Conservation (phyloP, 2,797 vertebrate species). For the Coluber constrictor region DNA sequence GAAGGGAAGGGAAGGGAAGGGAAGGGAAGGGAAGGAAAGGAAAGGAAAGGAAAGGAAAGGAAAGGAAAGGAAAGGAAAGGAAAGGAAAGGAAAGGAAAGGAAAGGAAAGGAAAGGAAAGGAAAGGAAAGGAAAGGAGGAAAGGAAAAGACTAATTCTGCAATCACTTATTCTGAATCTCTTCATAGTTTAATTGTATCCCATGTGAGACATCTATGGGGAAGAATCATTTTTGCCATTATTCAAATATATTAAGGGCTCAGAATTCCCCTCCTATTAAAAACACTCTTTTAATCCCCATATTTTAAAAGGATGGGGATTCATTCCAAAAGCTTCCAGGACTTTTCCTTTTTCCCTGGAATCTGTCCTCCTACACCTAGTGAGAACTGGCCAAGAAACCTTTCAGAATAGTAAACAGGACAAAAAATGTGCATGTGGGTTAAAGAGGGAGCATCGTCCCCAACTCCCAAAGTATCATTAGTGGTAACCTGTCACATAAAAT, state of each 20-base stretch:
- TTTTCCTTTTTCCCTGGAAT: not conserved
- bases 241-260: conserved; percentile 55
- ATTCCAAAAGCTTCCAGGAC: not conserved
- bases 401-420: conserved; percentile 12
- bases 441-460: conserved; percentile 43
- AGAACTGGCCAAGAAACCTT: accelerated
- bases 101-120: no score
- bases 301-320: not conserved
- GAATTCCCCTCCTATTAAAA: conserved; percentile 24
- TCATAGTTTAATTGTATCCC: not conserved
- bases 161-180: not conserved
- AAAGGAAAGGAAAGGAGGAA: no score
- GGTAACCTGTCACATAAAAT: conserved; percentile 66
- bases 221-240: conserved; percentile 45
- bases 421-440: conserved; percentile 32
- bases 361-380: conserved; percentile 11
- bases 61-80: no score
- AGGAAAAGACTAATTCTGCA: not conserved
- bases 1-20: no score
- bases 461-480: conserved; percentile 55
- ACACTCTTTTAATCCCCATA: not conserved
- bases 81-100: no score
- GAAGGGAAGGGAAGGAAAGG: no score
- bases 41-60: no score
- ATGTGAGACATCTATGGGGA: conserved; percentile 21